These are phyloP conservation scores for Pterobdella sp. DNA, from an alignment of 2,888 invertebrate species.

Conservation along the genomic window DNA sequence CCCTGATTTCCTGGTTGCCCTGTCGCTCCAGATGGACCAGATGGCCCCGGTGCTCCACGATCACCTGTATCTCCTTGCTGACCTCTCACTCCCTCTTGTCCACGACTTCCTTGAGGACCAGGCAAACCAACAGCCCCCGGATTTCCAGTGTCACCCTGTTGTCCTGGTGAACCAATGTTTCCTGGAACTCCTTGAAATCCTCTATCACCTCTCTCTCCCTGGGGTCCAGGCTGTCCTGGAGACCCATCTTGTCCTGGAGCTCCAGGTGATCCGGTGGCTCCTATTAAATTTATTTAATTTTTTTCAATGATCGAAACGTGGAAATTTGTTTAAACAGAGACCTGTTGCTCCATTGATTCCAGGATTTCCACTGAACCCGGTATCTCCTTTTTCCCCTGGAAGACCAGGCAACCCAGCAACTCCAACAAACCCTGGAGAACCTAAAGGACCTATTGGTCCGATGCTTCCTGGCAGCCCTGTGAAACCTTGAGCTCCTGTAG, in stretches of 20 bases:
- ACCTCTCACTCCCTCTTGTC: conserved; percentile 33
- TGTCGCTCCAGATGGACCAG: conserved; percentile 37
- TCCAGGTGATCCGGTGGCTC: conserved; percentile 28
- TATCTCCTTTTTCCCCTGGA: conserved; percentile 29
- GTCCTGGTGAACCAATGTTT: conserved; percentile 23
- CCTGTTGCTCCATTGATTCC: conserved; percentile 20
- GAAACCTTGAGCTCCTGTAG: conserved; percentile 32
- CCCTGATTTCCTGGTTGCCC: conserved; percentile 42
- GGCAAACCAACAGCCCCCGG: conserved; percentile 18
- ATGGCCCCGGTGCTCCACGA: conserved; percentile 33
- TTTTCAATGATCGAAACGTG: too few species aligned
- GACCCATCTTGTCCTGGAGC: conserved; percentile 32
- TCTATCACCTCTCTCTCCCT: conserved; percentile 25
- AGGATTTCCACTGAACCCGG: conserved; percentile 16
- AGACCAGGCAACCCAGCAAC: conserved; percentile 22
- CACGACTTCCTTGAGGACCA: conserved; percentile 26
- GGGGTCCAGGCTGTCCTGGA: conserved; percentile 32
- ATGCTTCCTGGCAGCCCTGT: conserved; percentile 18
- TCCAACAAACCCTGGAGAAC: conserved; percentile 27
- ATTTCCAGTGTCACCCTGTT: conserved; percentile 20
- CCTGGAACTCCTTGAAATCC: conserved; percentile 30
- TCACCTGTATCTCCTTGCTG: conserved; percentile 25
- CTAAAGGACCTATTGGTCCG: conserved; percentile 24
- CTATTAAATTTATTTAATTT: too few species aligned
- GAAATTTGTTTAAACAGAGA: not conserved